A percentile compares a stretch with the other conserved stretches of the same genome.
These are phyloP conservation scores for Seladonia tumulorum DNA, from an alignment of 2,888 invertebrate species.

Conservation along the genomic window DNA sequence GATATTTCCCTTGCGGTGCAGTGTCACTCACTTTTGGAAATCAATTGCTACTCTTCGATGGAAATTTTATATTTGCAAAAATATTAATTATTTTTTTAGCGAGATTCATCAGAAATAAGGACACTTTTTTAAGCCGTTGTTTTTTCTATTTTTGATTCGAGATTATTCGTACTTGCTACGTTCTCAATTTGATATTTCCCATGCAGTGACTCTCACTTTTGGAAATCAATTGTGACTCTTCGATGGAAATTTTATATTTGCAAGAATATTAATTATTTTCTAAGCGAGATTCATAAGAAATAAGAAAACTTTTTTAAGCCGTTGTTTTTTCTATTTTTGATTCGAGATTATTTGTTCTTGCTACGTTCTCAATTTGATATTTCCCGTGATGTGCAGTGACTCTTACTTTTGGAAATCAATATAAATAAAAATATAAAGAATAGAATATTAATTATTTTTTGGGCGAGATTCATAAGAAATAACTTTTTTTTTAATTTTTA, in stretches of 20 bases:
- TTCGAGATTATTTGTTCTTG: too few species aligned
- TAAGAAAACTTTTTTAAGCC: too few species aligned
- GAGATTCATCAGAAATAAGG: background rate
- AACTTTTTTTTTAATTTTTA: too few species aligned
- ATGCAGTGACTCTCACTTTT: background rate
- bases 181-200: too few species aligned
- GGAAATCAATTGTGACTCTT: background rate
- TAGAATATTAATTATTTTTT: background rate
- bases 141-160: too few species aligned
- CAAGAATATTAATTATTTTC: background rate
- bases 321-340: too few species aligned
- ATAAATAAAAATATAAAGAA: too few species aligned
- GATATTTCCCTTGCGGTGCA: background rate
- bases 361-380: too few species aligned
- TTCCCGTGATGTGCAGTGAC: too few species aligned
- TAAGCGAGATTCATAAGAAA: background rate
- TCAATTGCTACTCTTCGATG: background rate
- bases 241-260: background rate
- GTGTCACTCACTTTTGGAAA: background rate
- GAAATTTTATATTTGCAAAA: background rate
- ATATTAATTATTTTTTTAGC: background rate
- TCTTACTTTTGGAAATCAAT: background rate
- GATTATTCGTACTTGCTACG: too few species aligned
- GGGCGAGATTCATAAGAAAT: background rate
- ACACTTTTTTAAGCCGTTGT: too few species aligned